These are phyloP conservation scores for Mellilla xanthometata DNA, from an alignment of 2,888 invertebrate species.

Conservation along the genomic window DNA sequence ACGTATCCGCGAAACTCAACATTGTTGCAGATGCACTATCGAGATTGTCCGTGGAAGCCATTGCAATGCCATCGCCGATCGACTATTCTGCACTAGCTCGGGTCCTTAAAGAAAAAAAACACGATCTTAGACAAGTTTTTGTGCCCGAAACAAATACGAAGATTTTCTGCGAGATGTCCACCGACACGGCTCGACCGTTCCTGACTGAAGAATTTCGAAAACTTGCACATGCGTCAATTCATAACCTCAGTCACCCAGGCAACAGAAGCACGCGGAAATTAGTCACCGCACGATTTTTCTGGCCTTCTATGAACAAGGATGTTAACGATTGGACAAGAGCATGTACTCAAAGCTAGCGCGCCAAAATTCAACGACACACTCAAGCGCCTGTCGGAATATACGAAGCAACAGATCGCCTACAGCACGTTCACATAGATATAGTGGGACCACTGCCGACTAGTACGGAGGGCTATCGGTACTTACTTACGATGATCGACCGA, in stretches of 20 bases:
- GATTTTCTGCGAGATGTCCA: no score
- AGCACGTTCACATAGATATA: not conserved
- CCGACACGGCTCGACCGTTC: no score
- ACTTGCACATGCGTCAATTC: no score
- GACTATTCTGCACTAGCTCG: not conserved
- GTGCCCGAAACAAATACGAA: no score
- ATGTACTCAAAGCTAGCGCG: not conserved
- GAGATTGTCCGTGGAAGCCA: not conserved
- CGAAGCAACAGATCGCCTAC: no score
- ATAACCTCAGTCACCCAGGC: no score
- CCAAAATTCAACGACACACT: not conserved
- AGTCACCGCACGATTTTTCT: no score
- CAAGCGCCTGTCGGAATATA: not conserved
- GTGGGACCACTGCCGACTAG: not conserved
- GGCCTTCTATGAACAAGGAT: no score
- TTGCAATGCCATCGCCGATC: not conserved
- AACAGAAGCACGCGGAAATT: no score
- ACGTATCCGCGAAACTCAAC: not conserved
- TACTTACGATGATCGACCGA: not conserved
- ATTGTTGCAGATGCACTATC: no score
- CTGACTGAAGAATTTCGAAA: no score
- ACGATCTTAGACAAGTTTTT: no score
- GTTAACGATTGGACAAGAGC: conserved; percentile 1
- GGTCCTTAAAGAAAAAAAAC: not conserved
- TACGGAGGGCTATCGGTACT: not conserved